phyloP scores from a whole-genome alignment of 2,113 vertebrate genomes.

The Dipodomys ordii region DNA sequence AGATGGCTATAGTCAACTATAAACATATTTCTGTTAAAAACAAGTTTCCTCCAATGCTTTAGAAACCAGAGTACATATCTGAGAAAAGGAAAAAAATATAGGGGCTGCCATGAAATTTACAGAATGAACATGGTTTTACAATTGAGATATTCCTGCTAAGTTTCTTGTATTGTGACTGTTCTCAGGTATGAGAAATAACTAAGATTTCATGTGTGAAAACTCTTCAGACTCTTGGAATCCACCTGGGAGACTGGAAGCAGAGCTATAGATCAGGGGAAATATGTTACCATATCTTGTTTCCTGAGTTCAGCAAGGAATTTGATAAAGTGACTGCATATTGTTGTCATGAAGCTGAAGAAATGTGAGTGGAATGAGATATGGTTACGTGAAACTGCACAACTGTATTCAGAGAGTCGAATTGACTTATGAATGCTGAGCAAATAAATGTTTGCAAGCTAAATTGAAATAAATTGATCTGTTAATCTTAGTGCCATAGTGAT shows the following conservation, averaged over 20 bases:
- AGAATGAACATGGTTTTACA: slow-evolving; percentile 29
- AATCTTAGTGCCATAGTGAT: background rate
- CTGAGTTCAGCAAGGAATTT: slow-evolving; percentile 51
- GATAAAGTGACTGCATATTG: slow-evolving; percentile 34
- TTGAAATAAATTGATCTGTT: background rate
- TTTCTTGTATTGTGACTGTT: background rate
- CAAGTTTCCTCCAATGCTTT: slow-evolving; percentile 37
- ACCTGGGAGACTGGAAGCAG: background rate
- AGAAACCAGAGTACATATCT: background rate
- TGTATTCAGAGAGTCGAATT: background rate
- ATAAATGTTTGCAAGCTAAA: slow-evolving; percentile 34
- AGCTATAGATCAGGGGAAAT: slow-evolving; percentile 46
- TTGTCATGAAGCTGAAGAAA: slow-evolving; percentile 60
- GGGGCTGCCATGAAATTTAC: background rate
- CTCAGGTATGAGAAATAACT: slow-evolving; percentile 7
- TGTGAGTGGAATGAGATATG: slow-evolving; percentile 28
- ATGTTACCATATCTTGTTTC: slow-evolving; percentile 1
- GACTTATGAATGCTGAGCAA: slow-evolving; percentile 16
- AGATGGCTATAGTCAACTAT: slow-evolving; percentile 18
- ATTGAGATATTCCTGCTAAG: background rate
- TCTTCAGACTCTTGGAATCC: slow-evolving; percentile 20
- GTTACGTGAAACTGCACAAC: slow-evolving; percentile 30
- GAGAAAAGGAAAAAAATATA: background rate
- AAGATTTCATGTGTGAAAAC: slow-evolving; percentile 49
- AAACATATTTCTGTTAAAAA: slow-evolving; percentile 19